Conservation (phyloP, 2,888 invertebrate genomes). For the Drosophila paranaensis region DNA sequence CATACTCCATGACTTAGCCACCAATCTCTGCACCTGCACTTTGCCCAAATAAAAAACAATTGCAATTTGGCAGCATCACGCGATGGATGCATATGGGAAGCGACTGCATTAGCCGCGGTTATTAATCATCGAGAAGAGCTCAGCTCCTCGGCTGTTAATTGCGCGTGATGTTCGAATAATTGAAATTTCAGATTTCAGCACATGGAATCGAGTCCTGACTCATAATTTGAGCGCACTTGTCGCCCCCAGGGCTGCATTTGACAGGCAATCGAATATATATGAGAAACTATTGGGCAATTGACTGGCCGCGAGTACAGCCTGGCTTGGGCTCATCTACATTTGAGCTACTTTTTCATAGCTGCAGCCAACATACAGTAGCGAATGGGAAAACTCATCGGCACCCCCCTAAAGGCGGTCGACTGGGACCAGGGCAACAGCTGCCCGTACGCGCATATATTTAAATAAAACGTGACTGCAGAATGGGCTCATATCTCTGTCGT, state of each 20-base stretch:
- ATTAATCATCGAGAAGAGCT: conserved; percentile 62
- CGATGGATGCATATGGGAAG: conserved; percentile 48
- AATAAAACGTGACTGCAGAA: conserved; percentile 80
- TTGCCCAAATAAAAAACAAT: conserved; percentile 40
- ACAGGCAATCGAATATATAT: conserved; percentile 29
- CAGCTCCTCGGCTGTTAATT: conserved; percentile 64
- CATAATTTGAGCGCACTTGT: conserved; percentile 72
- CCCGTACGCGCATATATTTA: conserved; percentile 82
- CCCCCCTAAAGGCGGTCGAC: conserved; percentile 16
- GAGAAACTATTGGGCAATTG: conserved; percentile 6
- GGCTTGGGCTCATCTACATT: conserved; percentile 30
- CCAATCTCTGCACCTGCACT: background rate
- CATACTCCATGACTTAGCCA: background rate
- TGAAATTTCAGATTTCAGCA: conserved; percentile 66
- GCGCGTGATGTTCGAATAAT: conserved; percentile 75
- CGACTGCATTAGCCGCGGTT: conserved; percentile 31
- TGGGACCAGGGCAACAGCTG: conserved; percentile 55
- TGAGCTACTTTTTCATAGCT: conserved; percentile 47
- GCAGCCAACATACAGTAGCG: conserved; percentile 60
- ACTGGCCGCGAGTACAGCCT: conserved; percentile 40
- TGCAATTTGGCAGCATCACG: conserved; percentile 64
- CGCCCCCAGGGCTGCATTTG: conserved; percentile 47
- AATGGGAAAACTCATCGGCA: conserved; percentile 63
- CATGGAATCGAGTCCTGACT: conserved; percentile 47
- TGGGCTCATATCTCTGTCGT: conserved; percentile 79